phyloP scores from a whole-genome alignment of 2,113 vertebrate genomes.

The Setophaga petechia region DNA sequence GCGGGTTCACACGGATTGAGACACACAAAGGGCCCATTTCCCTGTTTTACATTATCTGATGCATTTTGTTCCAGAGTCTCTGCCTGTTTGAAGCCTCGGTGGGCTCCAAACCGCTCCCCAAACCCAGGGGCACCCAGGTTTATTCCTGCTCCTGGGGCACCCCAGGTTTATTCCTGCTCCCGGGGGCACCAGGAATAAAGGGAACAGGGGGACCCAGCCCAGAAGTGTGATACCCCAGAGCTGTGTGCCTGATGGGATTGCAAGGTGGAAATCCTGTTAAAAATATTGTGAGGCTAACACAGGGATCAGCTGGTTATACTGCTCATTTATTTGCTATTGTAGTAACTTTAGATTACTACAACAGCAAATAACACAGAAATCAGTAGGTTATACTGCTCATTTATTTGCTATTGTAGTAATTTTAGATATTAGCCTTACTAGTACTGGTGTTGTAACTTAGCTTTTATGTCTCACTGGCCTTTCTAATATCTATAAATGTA shows the following conservation, averaged over 20 bases:
- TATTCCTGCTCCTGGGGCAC: not conserved
- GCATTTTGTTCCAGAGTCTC: fast-evolving
- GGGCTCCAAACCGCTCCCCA: not conserved
- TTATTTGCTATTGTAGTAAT: too few species aligned
- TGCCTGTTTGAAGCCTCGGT: not conserved
- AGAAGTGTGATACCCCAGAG: not conserved
- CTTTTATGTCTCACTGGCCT: too few species aligned
- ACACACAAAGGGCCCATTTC: fast-evolving
- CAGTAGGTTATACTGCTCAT: constrained; percentile 82
- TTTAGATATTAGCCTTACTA: too few species aligned
- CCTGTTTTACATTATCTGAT: not conserved
- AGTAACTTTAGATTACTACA: too few species aligned
- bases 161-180: too few species aligned
- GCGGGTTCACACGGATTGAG: fast-evolving
- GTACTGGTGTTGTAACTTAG: too few species aligned
- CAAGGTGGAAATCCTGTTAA: constrained; percentile 67
- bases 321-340: constrained; percentile 42
- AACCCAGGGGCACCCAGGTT: fast-evolving
- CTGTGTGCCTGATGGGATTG: constrained; percentile 30
- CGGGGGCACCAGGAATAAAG: too few species aligned
- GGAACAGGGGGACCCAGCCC: not conserved
- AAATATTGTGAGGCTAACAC: constrained; percentile 75
- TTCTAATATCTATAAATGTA: too few species aligned
- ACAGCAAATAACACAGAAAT: constrained; percentile 71
- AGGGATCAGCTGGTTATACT: constrained; percentile 85